Conservation (phyloP, 1,140 invertebrate species). For the Drosophila lacertosa region DNA sequence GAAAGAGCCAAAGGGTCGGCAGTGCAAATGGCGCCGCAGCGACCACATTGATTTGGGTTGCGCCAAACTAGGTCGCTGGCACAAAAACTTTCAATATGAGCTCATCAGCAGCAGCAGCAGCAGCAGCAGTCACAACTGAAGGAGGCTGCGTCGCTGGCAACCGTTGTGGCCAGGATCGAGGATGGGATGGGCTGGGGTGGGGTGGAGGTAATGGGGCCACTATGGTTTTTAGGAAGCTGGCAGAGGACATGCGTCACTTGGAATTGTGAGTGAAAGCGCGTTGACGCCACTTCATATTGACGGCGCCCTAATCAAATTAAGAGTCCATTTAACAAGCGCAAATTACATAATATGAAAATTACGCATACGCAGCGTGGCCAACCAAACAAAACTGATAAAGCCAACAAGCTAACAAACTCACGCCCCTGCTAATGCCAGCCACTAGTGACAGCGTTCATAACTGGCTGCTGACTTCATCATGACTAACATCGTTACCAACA, state of each 20-base stretch:
- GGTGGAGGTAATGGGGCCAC: conserved; percentile 4
- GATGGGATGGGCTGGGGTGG: background rate
- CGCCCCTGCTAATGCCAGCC: conserved; percentile 11
- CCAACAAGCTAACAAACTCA: conserved; percentile 50
- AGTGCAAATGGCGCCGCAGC: conserved; percentile 75
- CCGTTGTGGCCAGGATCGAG: too few relatives aligned
- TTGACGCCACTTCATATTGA: conserved; percentile 63
- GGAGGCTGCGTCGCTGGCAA: too few relatives aligned
- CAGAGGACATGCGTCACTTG: conserved; percentile 63
- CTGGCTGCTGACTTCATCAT: conserved; percentile 61
- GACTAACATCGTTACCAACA: conserved; percentile 43
- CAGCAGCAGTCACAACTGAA: conserved; percentile 28
- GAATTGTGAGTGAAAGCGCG: conserved; percentile 35
- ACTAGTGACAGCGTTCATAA: conserved; percentile 4
- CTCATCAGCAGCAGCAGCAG: conserved; percentile 63
- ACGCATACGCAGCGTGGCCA: conserved; percentile 69
- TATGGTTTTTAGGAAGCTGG: conserved; percentile 54
- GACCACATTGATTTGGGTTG: conserved; percentile 78
- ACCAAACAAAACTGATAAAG: conserved; percentile 62
- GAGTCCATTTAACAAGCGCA: conserved; percentile 70
- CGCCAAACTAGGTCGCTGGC: conserved; percentile 71
- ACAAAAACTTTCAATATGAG: conserved; percentile 78
- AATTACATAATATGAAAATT: conserved; percentile 80
- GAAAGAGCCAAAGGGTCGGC: conserved; percentile 70
- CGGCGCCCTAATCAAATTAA: conserved; percentile 77